Evolutionary conservation across 2,797 vertebrate species (phyloP).

Genomic region (Thamnophis elegans): DNA sequence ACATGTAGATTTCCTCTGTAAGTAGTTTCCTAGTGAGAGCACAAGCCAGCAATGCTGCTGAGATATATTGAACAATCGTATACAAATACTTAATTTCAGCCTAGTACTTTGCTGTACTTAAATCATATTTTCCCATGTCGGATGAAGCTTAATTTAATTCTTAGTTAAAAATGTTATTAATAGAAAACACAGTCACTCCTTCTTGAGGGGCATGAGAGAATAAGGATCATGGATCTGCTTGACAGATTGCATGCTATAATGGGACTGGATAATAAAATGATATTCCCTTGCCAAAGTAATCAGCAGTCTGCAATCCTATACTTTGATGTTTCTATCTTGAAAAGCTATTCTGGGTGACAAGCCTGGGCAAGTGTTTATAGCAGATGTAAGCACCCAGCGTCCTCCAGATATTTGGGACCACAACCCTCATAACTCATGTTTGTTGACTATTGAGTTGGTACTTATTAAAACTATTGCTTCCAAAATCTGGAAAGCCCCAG

Average conservation of each 20-base stretch:
- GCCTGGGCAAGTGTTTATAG: slow-evolving; percentile 3
- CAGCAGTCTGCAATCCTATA: slow-evolving; percentile 37
- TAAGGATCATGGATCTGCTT: slow-evolving; percentile 40
- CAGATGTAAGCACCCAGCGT: background rate
- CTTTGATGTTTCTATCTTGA: slow-evolving; percentile 40
- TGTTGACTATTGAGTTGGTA: background rate
- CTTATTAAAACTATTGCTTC: background rate
- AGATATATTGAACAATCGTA: background rate
- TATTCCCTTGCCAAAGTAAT: slow-evolving; percentile 41
- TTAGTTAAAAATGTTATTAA: background rate
- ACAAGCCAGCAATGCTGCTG: background rate
- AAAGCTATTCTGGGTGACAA: slow-evolving; percentile 59
- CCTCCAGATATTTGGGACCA: background rate
- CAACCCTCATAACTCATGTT: background rate
- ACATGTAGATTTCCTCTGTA: background rate
- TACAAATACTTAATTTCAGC: background rate
- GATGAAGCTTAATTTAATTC: slow-evolving; percentile 11
- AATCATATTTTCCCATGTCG: background rate
- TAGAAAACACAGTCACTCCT: slow-evolving; percentile 24
- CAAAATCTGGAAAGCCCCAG: background rate
- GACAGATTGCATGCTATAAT: slow-evolving; percentile 30
- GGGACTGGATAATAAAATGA: slow-evolving; percentile 32
- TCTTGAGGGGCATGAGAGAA: slow-evolving; percentile 22
- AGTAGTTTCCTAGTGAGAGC: background rate
- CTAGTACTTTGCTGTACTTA: background rate